Percentiles rank a stretch among this genome's conserved stretches.
phyloP scores from a whole-genome alignment of 1,140 invertebrate genomes.

The Aphidius gifuensis region DNA sequence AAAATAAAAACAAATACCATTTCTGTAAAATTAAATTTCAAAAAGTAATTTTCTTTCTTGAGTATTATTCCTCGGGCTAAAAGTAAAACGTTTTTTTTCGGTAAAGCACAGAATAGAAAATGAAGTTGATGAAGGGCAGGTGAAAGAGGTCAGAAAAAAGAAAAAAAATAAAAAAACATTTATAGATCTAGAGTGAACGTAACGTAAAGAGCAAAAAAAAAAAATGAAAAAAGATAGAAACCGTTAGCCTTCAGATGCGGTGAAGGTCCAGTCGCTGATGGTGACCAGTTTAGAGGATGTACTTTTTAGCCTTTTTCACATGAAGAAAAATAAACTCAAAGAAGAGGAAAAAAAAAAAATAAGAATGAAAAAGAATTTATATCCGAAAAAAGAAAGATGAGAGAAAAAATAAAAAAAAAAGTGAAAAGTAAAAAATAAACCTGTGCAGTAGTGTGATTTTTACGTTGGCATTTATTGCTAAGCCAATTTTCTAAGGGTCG shows the following conservation, averaged over 20 bases:
- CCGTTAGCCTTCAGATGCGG: neutral
- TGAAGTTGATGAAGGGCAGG: neutral
- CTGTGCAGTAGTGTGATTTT: neutral
- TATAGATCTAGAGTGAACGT: neutral
- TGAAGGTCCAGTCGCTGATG: too few species aligned
- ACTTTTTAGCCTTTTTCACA: too few species aligned
- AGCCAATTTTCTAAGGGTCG: too few species aligned
- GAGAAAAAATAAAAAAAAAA: neutral
- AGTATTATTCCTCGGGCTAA: slow-evolving; percentile 8
- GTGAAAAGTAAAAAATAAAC: slow-evolving; percentile 1
- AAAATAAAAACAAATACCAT: slow-evolving; percentile 1
- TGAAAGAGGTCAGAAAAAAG: neutral
- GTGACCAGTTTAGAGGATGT: too few species aligned
- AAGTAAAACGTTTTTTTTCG: slow-evolving; percentile 3
- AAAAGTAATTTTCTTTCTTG: slow-evolving; percentile 16
- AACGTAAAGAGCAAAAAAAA: slow-evolving; percentile 1
- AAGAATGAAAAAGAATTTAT: neutral
- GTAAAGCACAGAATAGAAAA: too few species aligned
- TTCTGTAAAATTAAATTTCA: slow-evolving; percentile 11
- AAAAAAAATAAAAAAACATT: neutral
- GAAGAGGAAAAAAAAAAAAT: neutral
- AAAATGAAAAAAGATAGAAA: neutral
- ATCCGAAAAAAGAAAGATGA: neutral
- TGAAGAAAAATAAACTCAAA: too few species aligned
- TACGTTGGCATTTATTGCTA: neutral